A percentile compares a stretch with the other conserved stretches of the same genome.
phyloP scores from a whole-genome alignment of 2,888 invertebrate species.

The Luperina testacea region DNA sequence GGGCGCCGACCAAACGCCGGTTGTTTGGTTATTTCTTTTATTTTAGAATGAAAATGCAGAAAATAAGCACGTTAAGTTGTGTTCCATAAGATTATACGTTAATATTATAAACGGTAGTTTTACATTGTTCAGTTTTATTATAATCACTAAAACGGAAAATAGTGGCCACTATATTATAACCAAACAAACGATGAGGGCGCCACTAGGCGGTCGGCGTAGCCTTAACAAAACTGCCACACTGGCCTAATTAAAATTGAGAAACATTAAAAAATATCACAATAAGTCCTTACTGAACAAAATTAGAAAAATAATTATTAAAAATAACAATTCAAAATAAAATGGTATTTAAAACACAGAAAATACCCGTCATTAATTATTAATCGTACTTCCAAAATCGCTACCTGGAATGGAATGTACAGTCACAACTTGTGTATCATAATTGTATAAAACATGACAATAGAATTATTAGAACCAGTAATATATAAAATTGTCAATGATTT shows the following conservation, averaged over 20 bases:
- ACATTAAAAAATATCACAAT: conserved; percentile 65
- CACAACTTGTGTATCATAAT: conserved; percentile 56
- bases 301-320: conserved; percentile 46
- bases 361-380: conserved; percentile 60
- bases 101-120: too few species aligned
- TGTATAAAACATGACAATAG: conserved; percentile 50
- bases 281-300: conserved; percentile 45
- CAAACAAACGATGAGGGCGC: too few species aligned
- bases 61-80: too few species aligned
- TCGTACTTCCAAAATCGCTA: conserved; percentile 41
- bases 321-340: conserved; percentile 56
- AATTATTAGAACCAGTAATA: conserved; percentile 58
- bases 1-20: too few species aligned
- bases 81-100: too few species aligned
- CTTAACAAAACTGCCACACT: conserved; percentile 33
- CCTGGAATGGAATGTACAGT: conserved; percentile 53
- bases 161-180: too few species aligned
- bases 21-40: too few species aligned
- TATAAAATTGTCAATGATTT: conserved; percentile 54
- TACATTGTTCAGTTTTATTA: too few species aligned
- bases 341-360: conserved; percentile 59
- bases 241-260: conserved; percentile 52
- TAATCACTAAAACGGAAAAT: too few species aligned
- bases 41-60: too few species aligned
- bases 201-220: too few species aligned